Conservation (phyloP, 1,140 invertebrate genomes). For the Batillaria attramentaria region DNA sequence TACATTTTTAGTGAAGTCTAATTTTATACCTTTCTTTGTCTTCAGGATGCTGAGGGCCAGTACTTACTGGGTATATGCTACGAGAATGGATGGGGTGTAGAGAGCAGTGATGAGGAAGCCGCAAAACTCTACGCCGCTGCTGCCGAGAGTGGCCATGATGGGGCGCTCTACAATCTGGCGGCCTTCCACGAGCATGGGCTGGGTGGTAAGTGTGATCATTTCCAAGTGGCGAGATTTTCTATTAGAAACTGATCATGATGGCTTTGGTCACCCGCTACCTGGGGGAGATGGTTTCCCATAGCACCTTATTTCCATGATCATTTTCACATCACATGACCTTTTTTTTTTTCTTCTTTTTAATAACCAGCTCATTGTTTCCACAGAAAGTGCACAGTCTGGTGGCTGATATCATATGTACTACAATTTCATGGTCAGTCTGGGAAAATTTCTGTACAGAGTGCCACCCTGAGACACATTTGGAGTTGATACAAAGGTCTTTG, state of each 20-base stretch:
- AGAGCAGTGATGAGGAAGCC: constrained; percentile 55
- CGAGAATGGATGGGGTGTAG: constrained; percentile 65
- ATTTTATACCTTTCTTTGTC: too few species aligned
- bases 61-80: constrained; percentile 67
- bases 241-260: neutral
- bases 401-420: too few species aligned
- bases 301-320: neutral
- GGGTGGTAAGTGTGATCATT: constrained; percentile 57
- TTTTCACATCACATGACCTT: neutral
- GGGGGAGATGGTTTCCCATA: neutral
- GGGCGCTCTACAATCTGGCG: constrained; percentile 59
- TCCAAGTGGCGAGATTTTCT: neutral
- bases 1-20: too few species aligned
- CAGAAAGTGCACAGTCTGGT: neutral
- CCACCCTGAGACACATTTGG: too few species aligned
- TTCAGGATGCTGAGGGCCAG: constrained; percentile 62
- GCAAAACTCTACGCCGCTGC: constrained; percentile 56
- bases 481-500: too few species aligned
- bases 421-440: too few species aligned
- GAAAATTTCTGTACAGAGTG: too few species aligned
- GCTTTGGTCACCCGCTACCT: neutral
- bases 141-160: constrained; percentile 56
- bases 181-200: constrained; percentile 61
- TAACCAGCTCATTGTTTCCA: neutral
- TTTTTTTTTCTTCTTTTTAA: neutral